Evolutionary conservation across 1,140 invertebrate species (phyloP), one percentile per base, ranked within the genome.

Genomic region (Mizuhopecten yessoensis): DNA sequence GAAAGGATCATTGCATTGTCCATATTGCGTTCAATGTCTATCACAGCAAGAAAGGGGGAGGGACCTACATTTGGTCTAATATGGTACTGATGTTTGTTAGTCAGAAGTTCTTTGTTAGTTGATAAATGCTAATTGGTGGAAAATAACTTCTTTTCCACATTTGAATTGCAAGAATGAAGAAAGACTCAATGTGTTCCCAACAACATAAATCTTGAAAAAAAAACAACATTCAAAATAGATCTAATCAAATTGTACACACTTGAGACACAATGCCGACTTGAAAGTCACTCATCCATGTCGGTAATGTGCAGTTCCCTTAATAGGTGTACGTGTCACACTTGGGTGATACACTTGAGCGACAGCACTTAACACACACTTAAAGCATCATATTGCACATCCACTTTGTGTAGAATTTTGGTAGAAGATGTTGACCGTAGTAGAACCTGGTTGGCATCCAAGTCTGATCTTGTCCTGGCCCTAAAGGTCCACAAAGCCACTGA

Each of bases 281-380:
- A 75, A 75, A 75, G 2, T 29, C 7, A 3, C 17, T 75, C 29
- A 29, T n/a, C 5, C 3, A 9, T 75, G 9, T 75, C 29, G 9
- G 9, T 75, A 75, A n/a, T n/a, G n/a, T 75, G 57, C 57, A 75
- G 57, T 75, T 75, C 29, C 57, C 11, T 75, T 75, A 75, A 75
- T 75, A 75, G 57, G 57, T 75, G 57, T 13, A 75, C n/a, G 17
- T 17, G 57, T 75, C 23, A 75, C 57, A 75, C 57, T 29, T 29
- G 23, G 29, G 23, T 29, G 57, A 75, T n/a, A 75, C 57, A 11
- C 3, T 23, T 57, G 45, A 75, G 11, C 20, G 23, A 75, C n/a
- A n/a, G 29, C n/a, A 75, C n/a, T 75, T 29, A 75, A n/a, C 57
- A n/a, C 57, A 29, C n/a, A 23, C 45, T 15, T 49, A 49, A 49